Base-by-base conservation (phyloP, 2,797 vertebrate species). In the Centroberyx gerrardi region DNA sequence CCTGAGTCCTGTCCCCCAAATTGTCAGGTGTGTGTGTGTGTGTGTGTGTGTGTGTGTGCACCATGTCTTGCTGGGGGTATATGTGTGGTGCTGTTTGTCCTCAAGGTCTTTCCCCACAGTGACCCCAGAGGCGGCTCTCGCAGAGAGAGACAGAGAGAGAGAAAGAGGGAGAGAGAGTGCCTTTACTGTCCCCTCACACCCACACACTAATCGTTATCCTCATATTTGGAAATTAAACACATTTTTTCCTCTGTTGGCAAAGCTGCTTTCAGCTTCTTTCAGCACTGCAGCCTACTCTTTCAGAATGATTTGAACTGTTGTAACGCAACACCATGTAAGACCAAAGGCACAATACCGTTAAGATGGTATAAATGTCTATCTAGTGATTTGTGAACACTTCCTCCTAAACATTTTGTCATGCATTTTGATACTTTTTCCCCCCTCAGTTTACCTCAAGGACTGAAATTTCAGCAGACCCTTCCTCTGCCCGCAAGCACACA, bases 71-170 rank as follows among this genome's bases (percentile, higher is more conserved):
- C 70, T 78, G 79, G 83, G 87, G 78, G 83, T 88, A 59, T 82
- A 72, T 90, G 88, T 91, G 87, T 91, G 91, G 85, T 88, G 90
- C 83, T 90, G 91, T 94, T 90, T 94, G 92, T 94, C 91, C 93
- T 93, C 90, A 88, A 88, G 76, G 90, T 94, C 89, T 94, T 93
- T 92, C 90, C 92, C 93, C 85, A 93, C 95, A 95, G 94, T 91
- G 91, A 94, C 94, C 88, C 89, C 81, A 87, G 93, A 90, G 91
- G 90, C 75, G 64, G 82, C 93, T 94, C 90, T 94, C 87, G n/a
- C 75, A 85, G 36, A 89, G 83, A 89, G 92, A 90, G 84, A 82
- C 63, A 88, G 60, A 92, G 83, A 91, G 90, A 95, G 93, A 95
- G 92, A 93, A 86, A 93, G 85, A 90, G 90, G 77, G 92, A 75